Evolutionary conservation across 2,797 vertebrate species (phyloP), one percentile per base, ranked within the genome.

Genomic region (Danio kyathit): DNA sequence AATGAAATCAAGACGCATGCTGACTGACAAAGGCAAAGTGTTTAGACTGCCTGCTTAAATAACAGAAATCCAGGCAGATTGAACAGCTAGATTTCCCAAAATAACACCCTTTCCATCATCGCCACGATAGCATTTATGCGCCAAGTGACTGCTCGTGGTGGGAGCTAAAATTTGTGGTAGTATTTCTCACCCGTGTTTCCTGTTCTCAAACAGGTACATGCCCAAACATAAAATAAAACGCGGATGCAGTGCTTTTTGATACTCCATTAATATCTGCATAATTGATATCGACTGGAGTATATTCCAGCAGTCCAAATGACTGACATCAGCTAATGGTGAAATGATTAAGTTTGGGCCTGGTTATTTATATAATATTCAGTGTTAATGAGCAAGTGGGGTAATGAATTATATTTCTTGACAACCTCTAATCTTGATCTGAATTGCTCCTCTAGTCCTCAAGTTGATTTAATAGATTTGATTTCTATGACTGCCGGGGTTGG

Each of bases 321-420:
- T 83, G 82, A 85, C 82, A 71, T 83, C 79, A 79, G 83, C 71
- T 83, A 88, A 89, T 87, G 80, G 81, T 79, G 65, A 84, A 87
- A 79, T 83, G 64, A 87, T 85, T 83, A 74, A 72, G 63, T 83
- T 86, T 74, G 78, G 60, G 86, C 69, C 21, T 78, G 72, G 61
- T 84, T 87, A 89, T 86, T 87, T 83, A 85, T 88, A 85, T 81
- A 71, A 73, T 65, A 85, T 81, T 71, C 72, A 57, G 78, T 79
- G 82, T 82, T 87, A 87, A 87, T 74, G 78, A 74, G 21, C 56
- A 77, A 66, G 60, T 74, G 60, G 82, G 49, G 73, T 75, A 83
- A 78, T 84, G 84, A 88, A 87, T 86, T 83, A 81, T 85, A 79
- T 69, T 81, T 63, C 57, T 59, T 83, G 81, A 88, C 84, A 85